Percentiles rank a stretch among this genome's conserved stretches.
phyloP scores from a whole-genome alignment of 2,888 invertebrate species.

The Lottia scabra region DNA sequence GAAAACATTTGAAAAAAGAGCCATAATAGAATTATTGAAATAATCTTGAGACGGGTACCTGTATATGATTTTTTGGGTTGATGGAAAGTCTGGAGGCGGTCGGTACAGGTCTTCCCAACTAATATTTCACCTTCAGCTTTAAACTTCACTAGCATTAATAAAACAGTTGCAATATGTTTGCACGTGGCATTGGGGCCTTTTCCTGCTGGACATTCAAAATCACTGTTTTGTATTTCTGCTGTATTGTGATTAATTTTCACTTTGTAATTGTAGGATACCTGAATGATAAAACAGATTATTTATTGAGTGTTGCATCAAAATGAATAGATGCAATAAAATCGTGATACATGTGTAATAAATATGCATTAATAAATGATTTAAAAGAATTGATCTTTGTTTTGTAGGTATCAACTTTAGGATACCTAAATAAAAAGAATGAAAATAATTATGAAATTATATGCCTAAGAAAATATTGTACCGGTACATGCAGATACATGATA shows the following conservation, averaged over 20 bases:
- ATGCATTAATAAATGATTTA: no score
- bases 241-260: neutral
- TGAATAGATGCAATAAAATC: no score
- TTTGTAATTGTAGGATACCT: neutral
- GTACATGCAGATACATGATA: no score
- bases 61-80: slow-evolving; percentile 14
- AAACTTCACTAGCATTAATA: slow-evolving; percentile 17
- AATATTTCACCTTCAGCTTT: slow-evolving; percentile 1
- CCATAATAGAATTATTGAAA: no score
- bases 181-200: slow-evolving; percentile 17
- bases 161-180: slow-evolving; percentile 27
- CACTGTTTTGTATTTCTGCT: neutral
- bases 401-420: neutral
- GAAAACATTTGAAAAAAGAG: no score
- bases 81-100: slow-evolving; percentile 22
- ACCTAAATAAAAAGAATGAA: no score
- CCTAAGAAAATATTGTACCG: no score
- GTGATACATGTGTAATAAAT: no score
- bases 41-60: neutral
- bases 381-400: neutral
- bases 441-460: no score
- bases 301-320: no score
- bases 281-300: no score
- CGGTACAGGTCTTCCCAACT: slow-evolving; percentile 22
- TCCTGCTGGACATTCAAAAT: neutral